Evolutionary conservation across 2,888 invertebrate species (phyloP).

Genomic region (Autographa pulchrina): DNA sequence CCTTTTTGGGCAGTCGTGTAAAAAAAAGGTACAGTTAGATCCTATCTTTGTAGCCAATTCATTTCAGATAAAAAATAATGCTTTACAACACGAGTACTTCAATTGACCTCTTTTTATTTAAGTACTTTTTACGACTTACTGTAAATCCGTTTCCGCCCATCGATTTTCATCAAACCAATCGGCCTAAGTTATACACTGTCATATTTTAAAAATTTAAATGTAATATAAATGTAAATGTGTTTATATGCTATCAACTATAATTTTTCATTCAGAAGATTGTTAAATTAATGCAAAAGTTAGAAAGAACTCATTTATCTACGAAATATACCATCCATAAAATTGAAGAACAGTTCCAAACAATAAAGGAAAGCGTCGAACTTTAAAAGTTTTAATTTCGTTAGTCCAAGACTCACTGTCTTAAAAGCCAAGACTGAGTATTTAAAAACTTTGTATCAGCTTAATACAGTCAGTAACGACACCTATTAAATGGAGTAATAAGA

Average conservation of each 20-base stretch:
- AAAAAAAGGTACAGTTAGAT: too few species aligned
- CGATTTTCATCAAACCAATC: not conserved
- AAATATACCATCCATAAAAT: slow-evolving; percentile 32
- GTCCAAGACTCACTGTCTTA: slow-evolving; percentile 38
- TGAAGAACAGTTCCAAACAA: slow-evolving; percentile 37
- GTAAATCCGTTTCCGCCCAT: not conserved
- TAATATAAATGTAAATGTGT: too few species aligned
- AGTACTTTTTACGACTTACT: not conserved
- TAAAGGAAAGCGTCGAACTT: slow-evolving; percentile 45
- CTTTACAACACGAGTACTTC: not conserved
- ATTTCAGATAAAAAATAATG: too few species aligned
- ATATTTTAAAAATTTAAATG: not conserved
- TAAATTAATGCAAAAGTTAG: too few species aligned
- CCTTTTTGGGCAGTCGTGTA: too few species aligned
- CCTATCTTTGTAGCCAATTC: too few species aligned
- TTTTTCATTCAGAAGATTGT: too few species aligned
- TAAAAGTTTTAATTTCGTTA: slow-evolving; percentile 50
- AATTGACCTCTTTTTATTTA: not conserved
- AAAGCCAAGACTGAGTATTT: slow-evolving; percentile 33
- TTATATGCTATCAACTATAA: too few species aligned
- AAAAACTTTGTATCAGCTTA: slow-evolving; percentile 49
- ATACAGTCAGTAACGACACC: slow-evolving; percentile 31
- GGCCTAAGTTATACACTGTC: not conserved
- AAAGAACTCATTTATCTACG: slow-evolving; percentile 10
- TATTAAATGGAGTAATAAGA: slow-evolving; percentile 29